Base-by-base conservation (phyloP, 2,797 vertebrate species). In the Gambusia yucatana region DNA sequence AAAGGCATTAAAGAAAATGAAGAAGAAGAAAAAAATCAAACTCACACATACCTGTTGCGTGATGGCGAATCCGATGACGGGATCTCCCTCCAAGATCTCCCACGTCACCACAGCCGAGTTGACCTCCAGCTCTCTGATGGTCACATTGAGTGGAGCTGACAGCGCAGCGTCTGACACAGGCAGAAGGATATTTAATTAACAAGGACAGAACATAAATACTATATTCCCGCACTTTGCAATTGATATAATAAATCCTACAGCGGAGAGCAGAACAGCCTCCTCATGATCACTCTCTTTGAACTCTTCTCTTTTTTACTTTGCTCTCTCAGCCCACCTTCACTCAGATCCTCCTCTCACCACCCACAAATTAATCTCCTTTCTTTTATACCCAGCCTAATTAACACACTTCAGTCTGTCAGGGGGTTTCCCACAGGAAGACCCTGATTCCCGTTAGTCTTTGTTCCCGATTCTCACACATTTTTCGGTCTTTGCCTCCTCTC, bases 61-160 rank as follows among this genome's bases (percentile, higher is more conserved):
- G 90, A 99, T 97, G 72, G 98, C 97, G 84, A 98, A 99, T 86
- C 98, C 98, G 25, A 98, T 99, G 95, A 98, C 97, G 13, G 97
- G 97, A 86, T 99, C 98, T 1, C 98, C 98, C 82, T 99, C 98
- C 82, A 97, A 93, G 84, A 98, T 98, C 30, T 99, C 98, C 98
- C 98, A 99, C 75, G 97, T 97, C 91, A 99, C 98, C 84, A 98
- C 93, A 0, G 97, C 98, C 0, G 97, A 98, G 94, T 98, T 98
- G 91, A 96, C 97, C 92, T 98, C 97, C 81, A 98, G 95, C 84
- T 97, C 96, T 93, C 95, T 97, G 93, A 99, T 97, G 11, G 98
- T 98, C 95, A 99, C 97, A 80, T 99, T 99, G 72, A 99, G 97
- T 0, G 98, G 98, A 83, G 98, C 97, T 6, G 97, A 98, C 9